phyloP scores from a whole-genome alignment of 1,140 invertebrate genomes.

The Holotrichia oblita region DNA sequence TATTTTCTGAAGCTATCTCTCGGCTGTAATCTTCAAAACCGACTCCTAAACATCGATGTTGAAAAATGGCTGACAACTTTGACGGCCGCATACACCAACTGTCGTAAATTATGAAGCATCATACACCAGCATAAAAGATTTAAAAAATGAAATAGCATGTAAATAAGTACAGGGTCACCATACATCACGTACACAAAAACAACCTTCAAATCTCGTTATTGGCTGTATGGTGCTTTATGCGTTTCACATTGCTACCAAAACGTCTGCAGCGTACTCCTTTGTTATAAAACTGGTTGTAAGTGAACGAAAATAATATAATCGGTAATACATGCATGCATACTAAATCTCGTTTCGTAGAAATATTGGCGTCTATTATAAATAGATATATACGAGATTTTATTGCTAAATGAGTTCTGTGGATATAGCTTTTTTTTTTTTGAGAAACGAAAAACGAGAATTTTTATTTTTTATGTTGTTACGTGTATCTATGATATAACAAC shows the following conservation, averaged over 20 bases:
- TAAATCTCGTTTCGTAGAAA: background rate
- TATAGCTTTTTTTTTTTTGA: too few species aligned
- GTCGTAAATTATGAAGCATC: background rate
- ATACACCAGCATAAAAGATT: background rate
- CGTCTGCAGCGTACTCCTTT: background rate
- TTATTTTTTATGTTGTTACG: too few species aligned
- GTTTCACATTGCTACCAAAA: conserved; percentile 18
- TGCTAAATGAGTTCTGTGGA: too few species aligned
- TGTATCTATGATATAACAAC: too few species aligned
- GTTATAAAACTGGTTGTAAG: conserved; percentile 5
- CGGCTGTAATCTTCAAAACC: background rate
- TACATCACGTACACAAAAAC: conserved; percentile 20
- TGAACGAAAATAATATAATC: conserved; percentile 14
- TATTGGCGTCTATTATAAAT: background rate
- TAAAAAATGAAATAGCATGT: background rate
- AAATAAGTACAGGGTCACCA: conserved; percentile 6
- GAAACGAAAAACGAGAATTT: too few species aligned
- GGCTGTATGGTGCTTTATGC: conserved; percentile 9
- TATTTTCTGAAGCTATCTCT: background rate
- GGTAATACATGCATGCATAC: background rate
- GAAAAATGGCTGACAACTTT: background rate
- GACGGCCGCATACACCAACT: background rate
- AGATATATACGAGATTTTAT: too few species aligned
- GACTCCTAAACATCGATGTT: background rate
- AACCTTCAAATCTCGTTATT: conserved; percentile 15